Base-by-base conservation (phyloP, 2,113 vertebrate genomes). In the Serilophus lunatus region DNA sequence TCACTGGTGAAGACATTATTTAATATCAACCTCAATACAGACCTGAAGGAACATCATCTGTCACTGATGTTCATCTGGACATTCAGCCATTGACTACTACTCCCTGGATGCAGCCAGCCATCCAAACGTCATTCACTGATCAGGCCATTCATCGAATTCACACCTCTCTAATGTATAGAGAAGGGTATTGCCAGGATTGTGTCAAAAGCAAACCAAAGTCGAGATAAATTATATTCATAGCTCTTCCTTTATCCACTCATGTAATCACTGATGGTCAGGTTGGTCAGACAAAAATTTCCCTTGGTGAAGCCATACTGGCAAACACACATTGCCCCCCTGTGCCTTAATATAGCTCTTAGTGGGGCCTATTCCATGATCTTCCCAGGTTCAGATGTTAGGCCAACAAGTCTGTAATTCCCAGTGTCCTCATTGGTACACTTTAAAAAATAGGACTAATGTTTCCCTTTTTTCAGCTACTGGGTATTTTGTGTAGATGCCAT, bases 21-120 rank as follows among this genome's bases (percentile, higher is more conserved):
- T 3, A 18, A 2, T 38, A 33, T 9, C 29, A 18, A 24, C 28
- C 5, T 5, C 9, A 44, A 1, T 57, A 66, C 1, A 7, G 50
- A 57, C 6, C 12, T 16, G 59, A 18, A 26, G 10, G 10, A 40
- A 28, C 3, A 12, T 5, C 3, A 8, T 4, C n/a, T 15, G 3
- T 36, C 15, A n/a, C 40, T 9, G 3, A 23, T 31, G 5, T 44
- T 23, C 18, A 23, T 26, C 8, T 33, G 26, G n/a, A 65, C 10
- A 47, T 12, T 31, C 5, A 65, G 24, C 4, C 2, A 2, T 10
- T 51, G 20, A 59, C 23, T 9, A 59, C 14, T 69, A 26, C 6
- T 14, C 25, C 56, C 18, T 63, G 47, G 28, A 44, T n/a, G 12
- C 1, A 9, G 24, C 18, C 19, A 29, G 13, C 10, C 33, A 29